Evolutionary conservation across 2,113 vertebrate genomes (phyloP), one percentile per base, ranked within the genome.

Genomic region (Serilophus lunatus): DNA sequence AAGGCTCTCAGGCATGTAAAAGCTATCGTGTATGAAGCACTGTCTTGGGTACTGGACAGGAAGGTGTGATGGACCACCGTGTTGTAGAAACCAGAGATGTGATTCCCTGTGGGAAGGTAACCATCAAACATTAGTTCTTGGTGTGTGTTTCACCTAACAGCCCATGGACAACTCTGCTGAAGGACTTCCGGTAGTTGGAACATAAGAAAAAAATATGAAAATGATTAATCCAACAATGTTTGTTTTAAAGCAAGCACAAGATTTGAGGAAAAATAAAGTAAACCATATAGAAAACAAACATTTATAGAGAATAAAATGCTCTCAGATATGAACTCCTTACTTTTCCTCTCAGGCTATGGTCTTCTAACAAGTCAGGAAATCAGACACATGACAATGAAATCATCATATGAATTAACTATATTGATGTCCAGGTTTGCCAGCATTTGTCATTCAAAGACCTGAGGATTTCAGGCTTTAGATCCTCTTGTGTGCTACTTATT

Each of bases 21-120:
- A 74, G 6, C 9, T 7, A 35, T 5, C 9, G 35, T 19, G 5
- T 13, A 12, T 18, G 18, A 57, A 53, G 36, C 23, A 24, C 49
- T 31, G 61, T 19, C 0, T 2, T 7, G 33, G 18, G 35, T 54
- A 18, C 8, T 7, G n/a, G 31, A 31, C 36, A 72, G 53, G 53
- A n/a, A 44, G 40, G 26, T 12, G 24, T 45, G 44, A 74, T 7
- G 16, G 45, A 28, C 12, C 7, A 42, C 10, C 10, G 11, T 18
- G 16, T 29, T 40, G 71, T 22, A 31, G 22, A 60, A 47, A 68
- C 5, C 15, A 40, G 24, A 50, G 6, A 19, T 0, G 0, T 0
- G 0, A 24, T 60, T 80, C 26, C 22, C 40, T 61, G 20, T 2
- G 22, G 10, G 19, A 35, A 63, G 22, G 31, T 8, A 65, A 14